Base-by-base conservation (phyloP, 1,140 invertebrate species). In the Rhizoglyphus robini region DNA sequence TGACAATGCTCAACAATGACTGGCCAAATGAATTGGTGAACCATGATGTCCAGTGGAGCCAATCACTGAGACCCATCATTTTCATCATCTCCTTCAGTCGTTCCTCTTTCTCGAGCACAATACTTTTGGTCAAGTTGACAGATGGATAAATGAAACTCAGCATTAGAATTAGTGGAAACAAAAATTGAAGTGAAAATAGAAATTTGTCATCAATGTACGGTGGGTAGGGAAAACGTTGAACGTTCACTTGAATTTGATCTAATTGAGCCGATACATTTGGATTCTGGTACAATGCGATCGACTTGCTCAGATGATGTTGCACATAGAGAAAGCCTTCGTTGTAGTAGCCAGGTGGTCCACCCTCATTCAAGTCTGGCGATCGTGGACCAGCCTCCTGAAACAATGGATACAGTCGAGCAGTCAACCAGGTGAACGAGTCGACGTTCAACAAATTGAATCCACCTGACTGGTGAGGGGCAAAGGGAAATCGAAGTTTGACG, bases 221-320 rank as follows among this genome's bases (percentile, higher is more conserved):
- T 0, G 86, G 82, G 76, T 87, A 88, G 0, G 88, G 88, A 73
- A 86, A 86, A 57, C 87, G 77, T 72, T 82, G 78, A 70, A 88
- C 75, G 5, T 68, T 38, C 4, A 76, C 30, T 72, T 61, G 8
- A 72, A 48, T 31, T 58, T 47, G 29, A 57, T 49, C 2, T 15
- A 46, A 46, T n/a, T n/a, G n/a, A n/a, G n/a, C 18, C 2, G 41
- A 31, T 63, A 46, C 61, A 48, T 63, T 38, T 13, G 59, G 29
- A 2, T 38, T 72, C 23, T 36, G n/a, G 48, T 47, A 29, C 29
- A 34, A 38, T 27, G 76, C 80, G 18, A 86, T 76, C 46, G 80
- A 75, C 63, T 78, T 76, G 25, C 82, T 82, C 4, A 87, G 71
- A 3, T 81, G 78, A 73, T 83, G 79, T 72, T 88, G 85, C 2